phyloP scores from a whole-genome alignment of 1,140 invertebrate genomes.

The Episyrphus balteatus region DNA sequence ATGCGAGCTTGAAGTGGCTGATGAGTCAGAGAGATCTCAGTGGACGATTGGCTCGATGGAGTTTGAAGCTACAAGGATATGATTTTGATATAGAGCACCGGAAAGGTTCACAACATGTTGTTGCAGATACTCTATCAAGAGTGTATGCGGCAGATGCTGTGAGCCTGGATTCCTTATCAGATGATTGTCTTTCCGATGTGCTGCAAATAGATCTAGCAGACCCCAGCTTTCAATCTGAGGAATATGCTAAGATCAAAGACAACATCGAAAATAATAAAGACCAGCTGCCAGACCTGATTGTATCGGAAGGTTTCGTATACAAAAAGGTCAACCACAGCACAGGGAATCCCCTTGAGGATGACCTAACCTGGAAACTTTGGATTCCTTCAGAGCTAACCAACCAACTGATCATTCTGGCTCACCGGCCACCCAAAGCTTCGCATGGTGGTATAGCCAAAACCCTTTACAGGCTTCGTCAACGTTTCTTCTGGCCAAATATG shows the following conservation, averaged over 20 bases:
- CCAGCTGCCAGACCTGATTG: not conserved
- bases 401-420: not conserved
- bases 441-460: constrained; percentile 4
- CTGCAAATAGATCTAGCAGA: not conserved
- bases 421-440: not conserved
- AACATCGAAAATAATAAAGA: not conserved
- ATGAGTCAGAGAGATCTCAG: too few species aligned
- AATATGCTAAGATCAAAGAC: not conserved
- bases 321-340: too few species aligned
- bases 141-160: not conserved
- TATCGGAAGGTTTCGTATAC: constrained; percentile 1
- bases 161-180: not conserved
- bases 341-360: not conserved
- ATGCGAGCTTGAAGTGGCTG: constrained; percentile 16
- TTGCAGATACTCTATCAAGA: constrained; percentile 19
- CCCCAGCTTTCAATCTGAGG: not conserved
- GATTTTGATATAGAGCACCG: constrained; percentile 23
- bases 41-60: constrained; percentile 19
- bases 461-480: not conserved
- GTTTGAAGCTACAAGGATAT: constrained; percentile 15
- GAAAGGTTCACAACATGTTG: constrained; percentile 16
- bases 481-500: constrained; percentile 1
- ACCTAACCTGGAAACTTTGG: constrained; percentile 2
- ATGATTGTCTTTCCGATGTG: not conserved
- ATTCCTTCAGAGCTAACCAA: too few species aligned